These are phyloP conservation scores for Beaufortia kweichowensis DNA, from an alignment of 2,113 vertebrate species.

Conservation along the genomic window DNA sequence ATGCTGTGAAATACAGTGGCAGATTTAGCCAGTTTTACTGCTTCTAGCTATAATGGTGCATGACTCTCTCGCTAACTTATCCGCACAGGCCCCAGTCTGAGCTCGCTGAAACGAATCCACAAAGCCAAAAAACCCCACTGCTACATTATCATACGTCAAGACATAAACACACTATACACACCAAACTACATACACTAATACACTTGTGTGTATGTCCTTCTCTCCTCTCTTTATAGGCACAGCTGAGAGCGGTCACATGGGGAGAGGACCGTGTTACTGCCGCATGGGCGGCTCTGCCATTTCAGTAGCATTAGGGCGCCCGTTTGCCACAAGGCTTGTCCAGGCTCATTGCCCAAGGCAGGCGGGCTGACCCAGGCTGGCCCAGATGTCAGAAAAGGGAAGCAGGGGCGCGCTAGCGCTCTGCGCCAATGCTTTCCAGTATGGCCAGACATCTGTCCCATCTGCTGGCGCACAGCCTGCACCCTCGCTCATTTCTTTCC, in stretches of 20 bases:
- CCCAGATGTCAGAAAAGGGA: constrained; percentile 96
- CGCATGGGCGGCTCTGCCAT: constrained; percentile 86
- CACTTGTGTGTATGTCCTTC: constrained; percentile 71
- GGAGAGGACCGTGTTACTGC: constrained; percentile 86
- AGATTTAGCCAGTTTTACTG: constrained; percentile 60
- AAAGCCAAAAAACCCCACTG: constrained; percentile 25
- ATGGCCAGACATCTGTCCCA: constrained; percentile 94
- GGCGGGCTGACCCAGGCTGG: constrained; percentile 80
- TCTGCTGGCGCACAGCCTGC: constrained; percentile 86
- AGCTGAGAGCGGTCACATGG: constrained; percentile 83
- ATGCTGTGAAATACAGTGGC: constrained; percentile 60
- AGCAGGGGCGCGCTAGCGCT: constrained; percentile 82
- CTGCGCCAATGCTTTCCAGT: constrained; percentile 86
- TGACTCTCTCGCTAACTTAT: constrained; percentile 45
- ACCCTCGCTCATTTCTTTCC: constrained; percentile 58
- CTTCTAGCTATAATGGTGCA: constrained; percentile 54
- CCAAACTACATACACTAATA: constrained; percentile 35
- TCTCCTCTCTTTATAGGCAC: constrained; percentile 75
- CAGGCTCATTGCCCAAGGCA: constrained; percentile 87
- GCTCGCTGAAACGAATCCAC: constrained; percentile 21
- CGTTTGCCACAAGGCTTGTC: constrained; percentile 86
- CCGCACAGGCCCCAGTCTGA: constrained; percentile 34
- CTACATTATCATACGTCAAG: constrained; percentile 30
- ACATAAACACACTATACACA: constrained; percentile 32
- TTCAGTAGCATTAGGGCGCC: constrained; percentile 84